A percentile compares a stretch with the other conserved stretches of the same genome.
Evolutionary conservation across 30 jellyfish, hydroid and myxozoan genomes (phyloP).

Genomic region (Hydractinia echinata): DNA sequence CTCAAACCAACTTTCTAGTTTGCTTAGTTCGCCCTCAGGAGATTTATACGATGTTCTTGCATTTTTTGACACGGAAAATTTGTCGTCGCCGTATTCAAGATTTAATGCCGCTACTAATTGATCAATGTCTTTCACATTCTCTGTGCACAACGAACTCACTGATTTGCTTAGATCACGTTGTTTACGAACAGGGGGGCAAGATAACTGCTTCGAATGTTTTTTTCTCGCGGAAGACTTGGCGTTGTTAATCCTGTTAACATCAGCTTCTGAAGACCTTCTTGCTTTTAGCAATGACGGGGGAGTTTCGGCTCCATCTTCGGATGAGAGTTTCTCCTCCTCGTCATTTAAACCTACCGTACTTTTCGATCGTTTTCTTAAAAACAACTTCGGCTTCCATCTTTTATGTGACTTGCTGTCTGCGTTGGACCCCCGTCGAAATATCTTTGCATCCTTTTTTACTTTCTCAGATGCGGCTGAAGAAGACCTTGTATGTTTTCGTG

Average conservation of each 20-base stretch:
- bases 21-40: conserved; percentile 26
- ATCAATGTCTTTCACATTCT: conserved; percentile 13
- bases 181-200: conserved; percentile 19
- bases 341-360: conserved; percentile 11
- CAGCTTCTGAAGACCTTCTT: conserved; percentile 15
- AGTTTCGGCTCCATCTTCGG: conserved; percentile 10
- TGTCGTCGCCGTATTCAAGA: background rate
- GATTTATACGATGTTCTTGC: conserved; percentile 8
- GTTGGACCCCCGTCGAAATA: background rate
- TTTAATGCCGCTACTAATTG: conserved; percentile 16
- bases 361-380: conserved; percentile 32
- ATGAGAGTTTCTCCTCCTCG: background rate
- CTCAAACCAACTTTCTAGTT: conserved; percentile 46
- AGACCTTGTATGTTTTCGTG: background rate
- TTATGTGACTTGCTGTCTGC: background rate
- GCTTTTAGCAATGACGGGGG: background rate
- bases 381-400: conserved; percentile 10
- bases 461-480: background rate
- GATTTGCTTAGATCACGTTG: background rate
- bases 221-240: background rate
- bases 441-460: background rate
- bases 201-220: background rate
- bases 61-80: conserved; percentile 1
- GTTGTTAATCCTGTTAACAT: background rate
- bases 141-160: background rate